phyloP scores from a whole-genome alignment of 1,140 invertebrate species.

The Gerris buenoi region DNA sequence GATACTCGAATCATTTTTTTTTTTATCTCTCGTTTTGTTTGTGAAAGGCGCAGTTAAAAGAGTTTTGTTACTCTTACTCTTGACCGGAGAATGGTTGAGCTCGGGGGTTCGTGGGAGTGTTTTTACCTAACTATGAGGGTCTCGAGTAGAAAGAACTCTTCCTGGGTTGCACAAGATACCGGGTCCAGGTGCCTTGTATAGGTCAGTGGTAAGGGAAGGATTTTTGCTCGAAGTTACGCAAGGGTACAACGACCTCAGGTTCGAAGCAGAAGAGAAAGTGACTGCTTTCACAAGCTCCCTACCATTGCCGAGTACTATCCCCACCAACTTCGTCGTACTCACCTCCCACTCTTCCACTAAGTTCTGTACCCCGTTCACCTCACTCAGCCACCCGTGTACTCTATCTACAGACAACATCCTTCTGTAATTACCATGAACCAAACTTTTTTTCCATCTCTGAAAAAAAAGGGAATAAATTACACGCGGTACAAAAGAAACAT shows the following conservation, averaged over 20 bases:
- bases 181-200: background rate
- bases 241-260: background rate
- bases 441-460: no score
- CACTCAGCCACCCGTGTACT: background rate
- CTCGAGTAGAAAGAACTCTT: background rate
- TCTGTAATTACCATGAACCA: background rate
- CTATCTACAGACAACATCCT: background rate
- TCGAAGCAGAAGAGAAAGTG: background rate
- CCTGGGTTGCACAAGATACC: background rate
- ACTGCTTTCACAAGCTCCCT: background rate
- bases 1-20: background rate
- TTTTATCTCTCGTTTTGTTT: no score
- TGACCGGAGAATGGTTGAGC: background rate
- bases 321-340: no score
- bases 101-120: background rate
- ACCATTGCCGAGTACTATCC: background rate
- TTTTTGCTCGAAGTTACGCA: background rate
- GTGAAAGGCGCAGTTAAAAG: no score
- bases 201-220: background rate
- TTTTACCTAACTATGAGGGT: background rate
- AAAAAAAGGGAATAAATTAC: no score
- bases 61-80: background rate
- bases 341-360: no score
- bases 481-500: no score
- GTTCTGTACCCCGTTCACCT: background rate